A percentile compares a stretch with the other conserved stretches of the same genome.
Conservation (phyloP, 2,888 invertebrate species). For the Platycheirus albimanus region DNA sequence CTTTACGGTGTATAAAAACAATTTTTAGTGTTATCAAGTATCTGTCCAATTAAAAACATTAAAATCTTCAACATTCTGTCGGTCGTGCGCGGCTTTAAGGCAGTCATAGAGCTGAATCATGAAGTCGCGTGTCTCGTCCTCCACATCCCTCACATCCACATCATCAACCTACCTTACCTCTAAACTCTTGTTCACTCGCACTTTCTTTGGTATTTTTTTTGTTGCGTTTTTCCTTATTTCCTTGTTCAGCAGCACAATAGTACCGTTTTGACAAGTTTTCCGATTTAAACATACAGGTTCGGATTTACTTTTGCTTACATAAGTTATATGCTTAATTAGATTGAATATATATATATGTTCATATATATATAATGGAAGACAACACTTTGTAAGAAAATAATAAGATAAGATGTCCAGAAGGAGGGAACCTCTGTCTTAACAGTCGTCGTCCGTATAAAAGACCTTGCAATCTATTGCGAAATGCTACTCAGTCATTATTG, state of each 20-base stretch:
- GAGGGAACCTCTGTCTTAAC: constrained; percentile 40
- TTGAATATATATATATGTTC: constrained; percentile 45
- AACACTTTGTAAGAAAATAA: constrained; percentile 43
- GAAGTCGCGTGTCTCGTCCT: constrained; percentile 5
- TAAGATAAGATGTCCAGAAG: constrained; percentile 38
- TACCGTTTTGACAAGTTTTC: constrained; percentile 55
- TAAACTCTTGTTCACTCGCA: constrained; percentile 18
- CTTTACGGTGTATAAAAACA: background rate
- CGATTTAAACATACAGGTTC: constrained; percentile 64
- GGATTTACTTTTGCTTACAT: constrained; percentile 44
- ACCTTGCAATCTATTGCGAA: constrained; percentile 38
- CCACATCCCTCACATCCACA: constrained; percentile 8
- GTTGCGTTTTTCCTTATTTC: constrained; percentile 60
- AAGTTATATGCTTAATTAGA: constrained; percentile 62
- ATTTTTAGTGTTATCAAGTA: background rate
- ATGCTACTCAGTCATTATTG: constrained; percentile 45
- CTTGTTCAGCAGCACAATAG: constrained; percentile 55
- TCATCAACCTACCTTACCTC: too few relatives aligned
- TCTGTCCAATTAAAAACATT: constrained; percentile 12
- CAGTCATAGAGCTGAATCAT: background rate
- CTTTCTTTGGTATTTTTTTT: constrained; percentile 25
- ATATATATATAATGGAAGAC: constrained; percentile 49
- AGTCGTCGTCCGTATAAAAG: constrained; percentile 54
- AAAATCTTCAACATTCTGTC: constrained; percentile 46
- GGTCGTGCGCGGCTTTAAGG: constrained; percentile 2